Evolutionary conservation across 2,797 vertebrate genomes (phyloP), one percentile per base, ranked within the genome.

Genomic region (Setipinna tenuifilis): DNA sequence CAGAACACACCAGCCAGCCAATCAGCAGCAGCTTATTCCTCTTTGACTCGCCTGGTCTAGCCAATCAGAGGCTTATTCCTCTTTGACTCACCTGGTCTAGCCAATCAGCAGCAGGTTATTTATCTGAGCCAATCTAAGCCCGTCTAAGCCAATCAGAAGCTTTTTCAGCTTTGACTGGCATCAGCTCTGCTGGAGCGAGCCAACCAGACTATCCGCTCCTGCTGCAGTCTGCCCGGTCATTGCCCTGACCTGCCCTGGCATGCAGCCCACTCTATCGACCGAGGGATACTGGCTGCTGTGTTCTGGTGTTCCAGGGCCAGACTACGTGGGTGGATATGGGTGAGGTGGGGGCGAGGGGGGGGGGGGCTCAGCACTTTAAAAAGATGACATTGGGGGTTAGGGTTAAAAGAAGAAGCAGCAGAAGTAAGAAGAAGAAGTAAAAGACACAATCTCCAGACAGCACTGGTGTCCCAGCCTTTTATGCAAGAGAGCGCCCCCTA

Each of bases 331-430:
- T 71, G 62, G 62, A 23, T 50, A 31, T 11, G 58, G 86, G 17
- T 19, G 50, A 50, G 5, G 35, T 2, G 35, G 31, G 58, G 86
- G 17, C 12, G 50, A 50, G 5, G 35, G 35, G 35, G 31, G 90
- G 93, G 91, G 88, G 93, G 94, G 95, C 93, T 92, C 90, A 94
- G 95, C 94, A 96, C 95, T 96, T 96, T 95, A 95, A 88, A 83
- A 54, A 54, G 50, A 54, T 54, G 50, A 7, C 50, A 54, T 54
- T n/a, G 46, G 50, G 50, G 50, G 50, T 54, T 54, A 54, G 50
- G 50, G 50, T 54, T 54, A 54, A 7, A 54, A 54, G 46, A 48
- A 48, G 46, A 48, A 48, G 46, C n/a, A n/a, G n/a, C n/a, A 75
- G 28, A 75, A 16, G 31, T 41, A 19, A 44, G 93, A 90, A 91